Evolutionary conservation across 2,888 invertebrate species (phyloP).

Genomic region (Tetranychus piercei): DNA sequence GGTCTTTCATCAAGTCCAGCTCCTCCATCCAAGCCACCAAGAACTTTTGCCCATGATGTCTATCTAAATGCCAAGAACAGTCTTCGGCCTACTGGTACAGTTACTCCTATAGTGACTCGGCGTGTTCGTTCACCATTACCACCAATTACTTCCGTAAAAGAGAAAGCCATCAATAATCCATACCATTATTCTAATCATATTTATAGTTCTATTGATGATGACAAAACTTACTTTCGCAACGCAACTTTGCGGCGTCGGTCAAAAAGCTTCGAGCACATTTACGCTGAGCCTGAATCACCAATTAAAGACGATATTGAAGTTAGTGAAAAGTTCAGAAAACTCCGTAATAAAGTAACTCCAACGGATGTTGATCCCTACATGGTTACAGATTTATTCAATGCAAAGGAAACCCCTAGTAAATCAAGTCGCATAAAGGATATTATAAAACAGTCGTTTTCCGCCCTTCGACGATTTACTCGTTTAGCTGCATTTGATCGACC

Average conservation of each 20-base stretch:
- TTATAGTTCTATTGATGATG: background rate
- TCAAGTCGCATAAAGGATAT: conserved; percentile 20
- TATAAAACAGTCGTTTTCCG: conserved; percentile 22
- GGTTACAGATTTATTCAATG: background rate
- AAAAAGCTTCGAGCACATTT: conserved; percentile 25
- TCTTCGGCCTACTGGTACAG: background rate
- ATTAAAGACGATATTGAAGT: background rate
- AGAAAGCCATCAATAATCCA: background rate
- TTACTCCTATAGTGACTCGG: background rate
- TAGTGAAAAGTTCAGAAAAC: background rate
- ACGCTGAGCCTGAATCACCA: conserved; percentile 23
- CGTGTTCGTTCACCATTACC: background rate
- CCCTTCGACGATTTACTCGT: conserved; percentile 12
- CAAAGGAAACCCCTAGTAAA: background rate
- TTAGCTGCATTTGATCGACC: conserved; percentile 14
- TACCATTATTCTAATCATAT: background rate
- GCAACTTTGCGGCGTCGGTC: conserved; percentile 15
- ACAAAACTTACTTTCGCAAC: background rate
- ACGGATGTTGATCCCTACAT: background rate
- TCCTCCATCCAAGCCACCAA: conserved; percentile 4
- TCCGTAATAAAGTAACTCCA: background rate
- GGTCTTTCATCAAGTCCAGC: background rate
- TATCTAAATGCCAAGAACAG: conserved; percentile 2
- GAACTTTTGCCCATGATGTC: conserved; percentile 12
- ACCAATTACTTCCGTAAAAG: background rate